Evolutionary conservation across 2,797 vertebrate species (phyloP), one percentile per base, ranked within the genome.

Genomic region (Coranthus polyacanthus): DNA sequence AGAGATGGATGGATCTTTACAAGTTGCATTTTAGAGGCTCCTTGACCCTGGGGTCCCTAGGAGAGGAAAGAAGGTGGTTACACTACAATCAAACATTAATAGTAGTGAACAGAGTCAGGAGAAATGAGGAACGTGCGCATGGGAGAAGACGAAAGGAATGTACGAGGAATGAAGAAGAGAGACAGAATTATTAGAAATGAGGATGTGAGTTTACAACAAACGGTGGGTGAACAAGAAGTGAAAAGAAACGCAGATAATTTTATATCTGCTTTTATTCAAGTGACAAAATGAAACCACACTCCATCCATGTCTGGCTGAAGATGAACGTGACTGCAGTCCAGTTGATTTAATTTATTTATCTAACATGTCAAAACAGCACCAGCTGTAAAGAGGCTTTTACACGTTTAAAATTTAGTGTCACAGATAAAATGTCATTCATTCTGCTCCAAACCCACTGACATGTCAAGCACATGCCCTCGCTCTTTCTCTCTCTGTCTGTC

Each of bases 1-100:
- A 74, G 62, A 45, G 42, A 7, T 5, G 79, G 68, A 72, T 55
- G 50, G 60, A 52, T 81, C 72, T 81, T 76, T 83, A 76, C 67
- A 68, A 67, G 79, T 70, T 75, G 67, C 24, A 50, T 75, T 86
- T 87, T 69, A 82, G 58, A 72, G 76, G 52, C 56, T 85, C 60
- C 78, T 68, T 82, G 69, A 87, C 80, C n/a, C 84, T 50, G 12
- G 43, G 70, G 50, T 78, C 67, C 65, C 36, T 24, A 61, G 69
- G 44, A 70, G 43, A 68, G 46, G 41, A 47, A 50, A 60, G 75
- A 67, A 83, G 82, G 75, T 80, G 84, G 64, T 72, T 50, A 58
- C 68, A 45, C 34, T 20, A 22, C 49, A 63, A 84, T 88, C 61
- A 82, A 79, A 84, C 72, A 81, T 74, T 17, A 77, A 82, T 50